phyloP scores from a whole-genome alignment of 2,888 invertebrate species.

The Pristionchus fissidentatus region DNA sequence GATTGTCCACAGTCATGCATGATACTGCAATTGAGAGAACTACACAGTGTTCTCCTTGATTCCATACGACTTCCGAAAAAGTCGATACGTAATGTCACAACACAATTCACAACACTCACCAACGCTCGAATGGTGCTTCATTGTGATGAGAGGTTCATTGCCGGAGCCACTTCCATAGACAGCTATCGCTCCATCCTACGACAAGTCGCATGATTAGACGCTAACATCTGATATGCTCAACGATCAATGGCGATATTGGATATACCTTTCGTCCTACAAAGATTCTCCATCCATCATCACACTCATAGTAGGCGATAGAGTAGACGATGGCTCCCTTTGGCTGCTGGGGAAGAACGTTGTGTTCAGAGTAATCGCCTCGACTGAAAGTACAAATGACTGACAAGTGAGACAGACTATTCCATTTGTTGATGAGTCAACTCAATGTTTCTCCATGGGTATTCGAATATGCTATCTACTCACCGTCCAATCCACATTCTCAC shows the following conservation, averaged over 20 bases:
- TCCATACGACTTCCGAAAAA: background rate
- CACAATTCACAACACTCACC: constrained; percentile 19
- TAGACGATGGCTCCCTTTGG: constrained; percentile 59
- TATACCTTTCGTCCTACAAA: constrained; percentile 45
- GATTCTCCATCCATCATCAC: constrained; percentile 56
- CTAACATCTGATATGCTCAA: background rate
- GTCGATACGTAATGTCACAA: background rate
- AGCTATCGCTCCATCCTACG: constrained; percentile 59
- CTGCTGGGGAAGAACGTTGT: background rate
- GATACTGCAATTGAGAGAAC: constrained; percentile 76
- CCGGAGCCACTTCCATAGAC: constrained; percentile 58
- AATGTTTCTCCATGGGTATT: background rate
- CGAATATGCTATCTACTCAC: constrained; percentile 40
- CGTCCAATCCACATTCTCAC: constrained; percentile 61
- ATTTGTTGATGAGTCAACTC: background rate
- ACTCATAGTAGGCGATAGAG: constrained; percentile 60
- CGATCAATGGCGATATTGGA: background rate
- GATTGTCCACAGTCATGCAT: constrained; percentile 77
- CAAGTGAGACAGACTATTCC: background rate
- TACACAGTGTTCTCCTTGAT: background rate
- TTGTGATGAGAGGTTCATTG: constrained; percentile 19
- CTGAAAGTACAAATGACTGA: constrained; percentile 44
- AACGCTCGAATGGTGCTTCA: constrained; percentile 39
- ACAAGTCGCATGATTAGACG: constrained; percentile 31
- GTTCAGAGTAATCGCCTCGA: constrained; percentile 54